phyloP scores from a whole-genome alignment of 2,888 invertebrate species.

The Lepidochitona cinerea region DNA sequence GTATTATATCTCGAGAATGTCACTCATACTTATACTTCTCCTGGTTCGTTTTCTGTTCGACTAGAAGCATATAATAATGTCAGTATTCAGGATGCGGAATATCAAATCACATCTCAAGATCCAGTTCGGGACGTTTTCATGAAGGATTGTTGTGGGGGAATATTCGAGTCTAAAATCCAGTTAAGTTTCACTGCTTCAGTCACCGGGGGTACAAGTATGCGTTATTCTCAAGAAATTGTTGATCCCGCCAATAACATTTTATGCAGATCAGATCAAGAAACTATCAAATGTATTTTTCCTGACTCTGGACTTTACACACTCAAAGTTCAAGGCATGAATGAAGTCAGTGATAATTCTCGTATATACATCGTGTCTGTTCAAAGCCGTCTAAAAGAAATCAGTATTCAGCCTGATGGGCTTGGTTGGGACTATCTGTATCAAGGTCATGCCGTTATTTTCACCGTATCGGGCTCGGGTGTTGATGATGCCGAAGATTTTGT shows the following conservation, averaged over 20 bases:
- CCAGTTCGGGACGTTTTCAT: background rate
- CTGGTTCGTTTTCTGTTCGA: background rate
- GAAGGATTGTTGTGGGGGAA: background rate
- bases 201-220: background rate
- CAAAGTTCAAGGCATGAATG: background rate
- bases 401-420: background rate
- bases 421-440: background rate
- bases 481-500: background rate
- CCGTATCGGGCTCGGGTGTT: background rate
- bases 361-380: background rate
- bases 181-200: background rate
- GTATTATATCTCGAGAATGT: background rate
- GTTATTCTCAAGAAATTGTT: background rate
- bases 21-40: background rate
- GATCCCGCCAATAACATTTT: background rate
- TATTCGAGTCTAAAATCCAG: background rate
- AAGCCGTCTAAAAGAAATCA: background rate
- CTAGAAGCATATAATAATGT: background rate
- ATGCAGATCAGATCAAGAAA: background rate
- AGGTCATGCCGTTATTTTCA: background rate
- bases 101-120: background rate
- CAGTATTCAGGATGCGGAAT: background rate
- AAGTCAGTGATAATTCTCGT: background rate
- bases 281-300: background rate
- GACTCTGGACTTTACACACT: background rate